Evolutionary conservation across 1,140 invertebrate genomes (phyloP).

Genomic region (Thaumatotibia leucotreta): DNA sequence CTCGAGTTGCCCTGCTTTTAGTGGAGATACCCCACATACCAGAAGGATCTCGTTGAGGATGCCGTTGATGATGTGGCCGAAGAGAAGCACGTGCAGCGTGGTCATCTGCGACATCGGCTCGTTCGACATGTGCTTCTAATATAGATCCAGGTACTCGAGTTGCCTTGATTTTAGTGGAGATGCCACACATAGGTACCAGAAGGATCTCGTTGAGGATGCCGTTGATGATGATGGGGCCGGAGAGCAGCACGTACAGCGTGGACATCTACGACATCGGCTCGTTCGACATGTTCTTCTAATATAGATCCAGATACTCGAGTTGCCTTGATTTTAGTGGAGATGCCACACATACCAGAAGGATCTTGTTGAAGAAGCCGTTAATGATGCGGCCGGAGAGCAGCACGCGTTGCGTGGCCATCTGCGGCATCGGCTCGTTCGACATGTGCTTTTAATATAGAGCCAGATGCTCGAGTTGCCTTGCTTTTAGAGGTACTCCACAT

Average conservation of each 20-base stretch:
- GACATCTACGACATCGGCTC: slow-evolving; percentile 40
- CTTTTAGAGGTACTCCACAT: no score
- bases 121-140: no score
- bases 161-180: no score
- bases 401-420: slow-evolving; percentile 54
- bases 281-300: slow-evolving; percentile 29
- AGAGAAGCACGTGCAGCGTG: slow-evolving; percentile 57
- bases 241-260: slow-evolving; percentile 55
- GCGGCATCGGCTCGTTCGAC: slow-evolving; percentile 29
- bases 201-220: slow-evolving; percentile 64
- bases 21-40: no score
- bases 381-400: slow-evolving; percentile 60
- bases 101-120: slow-evolving; percentile 40
- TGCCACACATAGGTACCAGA: no score
- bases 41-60: slow-evolving; percentile 61
- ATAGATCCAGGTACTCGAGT: no score
- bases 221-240: slow-evolving; percentile 54
- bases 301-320: no score
- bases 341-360: no score
- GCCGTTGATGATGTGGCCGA: slow-evolving; percentile 59
- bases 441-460: slow-evolving; percentile 29
- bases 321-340: no score
- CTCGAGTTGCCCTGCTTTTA: no score
- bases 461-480: no score
- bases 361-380: slow-evolving; percentile 61